Base-by-base conservation (phyloP, 2,888 invertebrate genomes). In the Stegophylla sp. region DNA sequence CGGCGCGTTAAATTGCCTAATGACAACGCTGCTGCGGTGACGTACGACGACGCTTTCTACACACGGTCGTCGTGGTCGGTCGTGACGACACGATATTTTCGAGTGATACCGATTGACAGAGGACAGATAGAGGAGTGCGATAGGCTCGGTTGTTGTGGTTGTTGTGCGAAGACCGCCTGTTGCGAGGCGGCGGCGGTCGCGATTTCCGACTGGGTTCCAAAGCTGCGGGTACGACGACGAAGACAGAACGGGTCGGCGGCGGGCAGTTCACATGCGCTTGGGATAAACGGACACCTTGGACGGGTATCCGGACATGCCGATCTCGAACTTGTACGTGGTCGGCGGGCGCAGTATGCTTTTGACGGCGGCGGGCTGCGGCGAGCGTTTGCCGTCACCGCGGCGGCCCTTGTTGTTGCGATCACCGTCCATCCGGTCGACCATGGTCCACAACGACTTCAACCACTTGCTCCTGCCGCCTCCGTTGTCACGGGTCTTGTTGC, bases 281-380 rank as follows among this genome's bases (percentile, higher is more conserved):
- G 67, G 67, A 9, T 69, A 79, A n/a, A 79, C 71, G 43, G 94
- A 93, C 28, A 94, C 91, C 85, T 94, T 89, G 86, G 93, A 93
- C 0, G 94, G 94, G 77, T 94, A 87, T 12, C 94, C 94, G 12
- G 94, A 94, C 83, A 93, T 89, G 66, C 94, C 94, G 83, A 91
- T 91, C 2, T 93, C 91, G 86, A 94, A 94, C 12, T 92, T 93
- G 86, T 94, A 94, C 0, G 91, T 90, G 15, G 93, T 91, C 1
- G 94, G 94, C 73, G 92, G 90, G 56, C 94, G 89, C 12, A 94
- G 88, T 83, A 94, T 94, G 59, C n/a, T 23, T 61, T 79, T 79
- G 34, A 79, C 69, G 20, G 20, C 71, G 34, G 71, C 69, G 20
- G 20, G 28, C 17, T 13, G 26, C 45, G 63, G 4, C 51, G 45